phyloP scores from a whole-genome alignment of 2,888 invertebrate genomes.

The Ennomos quercinarius region DNA sequence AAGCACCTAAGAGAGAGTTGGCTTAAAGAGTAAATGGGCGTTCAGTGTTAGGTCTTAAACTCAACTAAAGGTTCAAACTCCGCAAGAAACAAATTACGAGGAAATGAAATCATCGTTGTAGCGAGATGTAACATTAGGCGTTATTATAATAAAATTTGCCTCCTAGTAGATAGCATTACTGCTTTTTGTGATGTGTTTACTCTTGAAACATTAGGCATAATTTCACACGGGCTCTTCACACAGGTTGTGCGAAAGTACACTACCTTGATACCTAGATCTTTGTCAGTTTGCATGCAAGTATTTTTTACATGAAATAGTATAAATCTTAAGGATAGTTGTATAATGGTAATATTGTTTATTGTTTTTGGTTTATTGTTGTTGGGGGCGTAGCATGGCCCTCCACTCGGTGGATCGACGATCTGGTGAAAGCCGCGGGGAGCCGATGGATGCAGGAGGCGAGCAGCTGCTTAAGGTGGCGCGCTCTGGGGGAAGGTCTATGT shows the following conservation, averaged over 20 bases:
- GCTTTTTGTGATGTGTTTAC: constrained; percentile 25
- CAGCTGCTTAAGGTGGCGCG: too few relatives aligned
- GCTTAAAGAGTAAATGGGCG: constrained; percentile 73
- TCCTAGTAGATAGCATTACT: constrained; percentile 20
- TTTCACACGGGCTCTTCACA: constrained; percentile 1
- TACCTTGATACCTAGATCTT: too few relatives aligned
- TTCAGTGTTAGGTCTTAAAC: constrained; percentile 75
- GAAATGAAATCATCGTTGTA: constrained; percentile 64
- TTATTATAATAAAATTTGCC: constrained; percentile 46
- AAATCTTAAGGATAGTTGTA: too few relatives aligned
- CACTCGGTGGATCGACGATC: too few relatives aligned
- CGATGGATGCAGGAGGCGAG: too few relatives aligned
- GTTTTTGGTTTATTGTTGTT: too few relatives aligned
- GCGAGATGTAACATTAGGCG: constrained; percentile 36
- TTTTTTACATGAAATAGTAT: too few relatives aligned
- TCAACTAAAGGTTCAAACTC: constrained; percentile 66
- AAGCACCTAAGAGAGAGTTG: constrained; percentile 65
- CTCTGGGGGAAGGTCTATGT: too few relatives aligned
- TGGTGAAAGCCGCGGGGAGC: too few relatives aligned
- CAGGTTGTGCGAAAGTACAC: constrained; percentile 5
- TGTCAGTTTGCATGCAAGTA: too few relatives aligned
- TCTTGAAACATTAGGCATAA: constrained; percentile 13
- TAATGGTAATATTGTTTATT: too few relatives aligned
- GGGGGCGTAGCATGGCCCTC: too few relatives aligned
- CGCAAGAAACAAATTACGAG: constrained; percentile 75